Evolutionary conservation across 2,797 vertebrate genomes (phyloP), one percentile per base, ranked within the genome.

Genomic region (Intellagama lesueurii): DNA sequence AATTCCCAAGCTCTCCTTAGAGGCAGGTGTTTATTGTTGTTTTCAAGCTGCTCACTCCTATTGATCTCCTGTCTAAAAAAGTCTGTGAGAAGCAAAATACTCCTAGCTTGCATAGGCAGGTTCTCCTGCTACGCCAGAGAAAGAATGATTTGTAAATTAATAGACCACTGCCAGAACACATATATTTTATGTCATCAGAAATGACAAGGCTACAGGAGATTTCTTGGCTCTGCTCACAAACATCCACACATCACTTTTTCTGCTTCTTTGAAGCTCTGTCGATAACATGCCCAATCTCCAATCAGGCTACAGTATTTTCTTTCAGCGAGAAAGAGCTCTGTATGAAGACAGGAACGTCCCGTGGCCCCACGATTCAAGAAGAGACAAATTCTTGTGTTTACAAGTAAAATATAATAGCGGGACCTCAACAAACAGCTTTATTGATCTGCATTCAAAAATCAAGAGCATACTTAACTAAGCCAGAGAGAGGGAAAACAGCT

Each of bases 31-130:
- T 90, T 89, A 66, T 85, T 92, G 77, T 86, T 81, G 66, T 87
- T 91, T 94, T 91, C 35, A 90, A 81, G 86, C 79, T 92, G 76
- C 68, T 90, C 77, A 73, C 78, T 85, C 85, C 91, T 94, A 92
- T 94, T 87, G 90, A 95, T 84, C 35, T 94, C 86, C 81, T 90
- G 75, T 81, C 92, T 88, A 28, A 81, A 56, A 90, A 95, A 73
- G 85, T 3, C 1, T 85, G 70, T 49, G 90, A 79, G 24, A 77
- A 47, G 35, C 91, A 87, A 72, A 92, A 81, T 4, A 75, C 6
- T 86, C 19, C 22, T 82, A 85, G 49, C 9, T 49, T 88, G 22
- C 6, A 82, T 28, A 89, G n/a, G 4, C 91, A 83, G 93, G 16
- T 89, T n/a, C 7, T 90, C 44, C 66, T 70, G 30, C 12, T 83